Evolutionary conservation across 2,797 vertebrate species (phyloP).

Genomic region (Poecilia wingei): DNA sequence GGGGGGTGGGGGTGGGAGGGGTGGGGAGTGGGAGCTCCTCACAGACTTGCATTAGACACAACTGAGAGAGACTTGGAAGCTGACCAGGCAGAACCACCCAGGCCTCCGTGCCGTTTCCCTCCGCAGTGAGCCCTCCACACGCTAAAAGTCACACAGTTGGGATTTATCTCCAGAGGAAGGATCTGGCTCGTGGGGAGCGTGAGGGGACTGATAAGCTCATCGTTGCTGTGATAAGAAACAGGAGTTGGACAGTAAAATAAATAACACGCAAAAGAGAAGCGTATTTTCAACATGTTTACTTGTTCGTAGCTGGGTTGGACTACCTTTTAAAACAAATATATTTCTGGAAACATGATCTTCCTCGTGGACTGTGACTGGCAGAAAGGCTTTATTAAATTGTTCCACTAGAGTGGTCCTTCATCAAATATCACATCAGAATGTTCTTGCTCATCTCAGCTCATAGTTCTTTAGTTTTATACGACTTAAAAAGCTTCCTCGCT

Average conservation of each 20-base stretch:
- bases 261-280: slow-evolving; percentile 37
- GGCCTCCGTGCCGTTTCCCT: slow-evolving; percentile 60
- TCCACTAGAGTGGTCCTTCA: slow-evolving; percentile 40
- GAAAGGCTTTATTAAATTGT: slow-evolving; percentile 44
- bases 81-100: slow-evolving; percentile 67
- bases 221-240: slow-evolving; percentile 60
- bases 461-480: not conserved
- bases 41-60: slow-evolving; percentile 64
- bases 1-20: slow-evolving; percentile 26
- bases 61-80: slow-evolving; percentile 64
- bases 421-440: slow-evolving; percentile 45
- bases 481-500: not conserved
- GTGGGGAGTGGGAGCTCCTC: slow-evolving; percentile 62
- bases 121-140: slow-evolving; percentile 37
- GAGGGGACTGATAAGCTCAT: slow-evolving; percentile 55
- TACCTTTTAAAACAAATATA: not conserved
- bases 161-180: slow-evolving; percentile 77
- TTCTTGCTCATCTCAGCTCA: slow-evolving; percentile 47
- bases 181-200: slow-evolving; percentile 61
- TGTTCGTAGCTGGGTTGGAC: slow-evolving; percentile 8
- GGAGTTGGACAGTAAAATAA: slow-evolving; percentile 18
- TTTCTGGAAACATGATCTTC: slow-evolving; percentile 26
- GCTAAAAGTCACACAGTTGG: slow-evolving; percentile 47
- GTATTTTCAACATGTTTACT: slow-evolving; percentile 28
- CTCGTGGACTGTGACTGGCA: slow-evolving; percentile 33